Evolutionary conservation across 2,888 invertebrate genomes (phyloP).

Genomic region (Seira musarum): DNA sequence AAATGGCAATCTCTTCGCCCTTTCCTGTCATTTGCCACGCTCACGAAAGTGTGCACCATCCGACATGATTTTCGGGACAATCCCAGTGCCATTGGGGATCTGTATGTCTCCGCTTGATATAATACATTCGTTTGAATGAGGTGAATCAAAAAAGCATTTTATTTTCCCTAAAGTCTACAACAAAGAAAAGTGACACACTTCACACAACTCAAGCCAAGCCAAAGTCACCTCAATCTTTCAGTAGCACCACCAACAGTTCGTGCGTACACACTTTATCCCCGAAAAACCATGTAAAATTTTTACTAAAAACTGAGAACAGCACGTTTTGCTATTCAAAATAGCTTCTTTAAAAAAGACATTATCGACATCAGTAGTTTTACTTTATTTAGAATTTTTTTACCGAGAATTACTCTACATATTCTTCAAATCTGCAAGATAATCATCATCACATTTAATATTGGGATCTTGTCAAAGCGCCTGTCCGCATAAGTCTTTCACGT

Average conservation of each 20-base stretch:
- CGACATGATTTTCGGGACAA: neutral
- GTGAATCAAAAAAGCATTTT: neutral
- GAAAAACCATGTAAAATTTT: conserved; percentile 50
- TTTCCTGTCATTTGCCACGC: neutral
- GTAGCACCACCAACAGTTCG: conserved; percentile 29
- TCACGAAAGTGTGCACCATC: neutral
- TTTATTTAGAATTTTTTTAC: too few relatives aligned
- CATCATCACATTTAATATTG: neutral
- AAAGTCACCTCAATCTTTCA: too few relatives aligned
- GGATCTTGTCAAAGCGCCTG: conserved; percentile 18
- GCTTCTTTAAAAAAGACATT: too few relatives aligned
- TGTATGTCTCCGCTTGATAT: too few relatives aligned
- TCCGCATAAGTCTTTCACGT: neutral
- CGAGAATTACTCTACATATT: too few relatives aligned
- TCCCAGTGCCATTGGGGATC: neutral
- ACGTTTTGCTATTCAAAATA: conserved; percentile 7
- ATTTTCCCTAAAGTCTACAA: neutral
- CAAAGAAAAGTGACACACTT: conserved; percentile 44
- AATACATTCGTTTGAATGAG: too few relatives aligned
- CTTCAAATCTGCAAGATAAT: neutral
- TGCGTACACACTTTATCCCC: conserved; percentile 28
- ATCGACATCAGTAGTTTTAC: neutral
- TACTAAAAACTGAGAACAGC: neutral
- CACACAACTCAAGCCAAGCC: conserved; percentile 36
- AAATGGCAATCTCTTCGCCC: neutral